Conservation (phyloP, 2,113 vertebrate genomes). For the Candoia aspera region DNA sequence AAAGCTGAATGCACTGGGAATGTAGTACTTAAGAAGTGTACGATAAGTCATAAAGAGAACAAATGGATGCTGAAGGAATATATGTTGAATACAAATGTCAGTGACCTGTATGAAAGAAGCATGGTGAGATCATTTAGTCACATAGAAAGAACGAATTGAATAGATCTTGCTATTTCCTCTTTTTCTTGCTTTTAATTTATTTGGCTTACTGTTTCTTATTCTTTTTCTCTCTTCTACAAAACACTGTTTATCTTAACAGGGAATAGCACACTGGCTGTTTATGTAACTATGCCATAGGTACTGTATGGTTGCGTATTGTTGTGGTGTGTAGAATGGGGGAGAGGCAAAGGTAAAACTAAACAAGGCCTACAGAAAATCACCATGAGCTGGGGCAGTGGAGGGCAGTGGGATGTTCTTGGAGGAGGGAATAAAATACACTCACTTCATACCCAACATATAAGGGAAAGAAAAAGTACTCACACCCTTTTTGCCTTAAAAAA, state of each 20-base stretch:
- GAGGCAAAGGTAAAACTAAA: background rate
- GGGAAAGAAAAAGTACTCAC: background rate
- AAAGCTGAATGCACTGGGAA: background rate
- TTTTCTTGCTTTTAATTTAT: background rate
- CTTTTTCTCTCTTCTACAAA: background rate
- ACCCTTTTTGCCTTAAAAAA: background rate
- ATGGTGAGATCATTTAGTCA: background rate
- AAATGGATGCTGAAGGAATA: background rate
- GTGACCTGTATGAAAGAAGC: background rate
- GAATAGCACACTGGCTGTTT: background rate
- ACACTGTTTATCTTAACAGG: background rate
- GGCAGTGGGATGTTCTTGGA: background rate
- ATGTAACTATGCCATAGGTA: background rate
- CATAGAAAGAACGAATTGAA: background rate
- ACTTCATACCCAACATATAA: background rate
- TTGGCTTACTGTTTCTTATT: background rate
- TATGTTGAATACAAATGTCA: background rate
- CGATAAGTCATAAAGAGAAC: background rate
- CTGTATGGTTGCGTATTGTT: background rate
- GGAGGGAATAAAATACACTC: background rate
- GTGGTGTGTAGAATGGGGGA: background rate
- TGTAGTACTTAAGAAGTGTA: background rate
- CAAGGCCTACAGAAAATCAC: background rate
- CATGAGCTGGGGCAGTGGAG: background rate
- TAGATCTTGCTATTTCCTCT: background rate